A percentile compares a stretch with the other conserved stretches of the same genome.
Evolutionary conservation across 2,888 invertebrate genomes (phyloP).

Genomic region (Phytoseiulus persimilis): DNA sequence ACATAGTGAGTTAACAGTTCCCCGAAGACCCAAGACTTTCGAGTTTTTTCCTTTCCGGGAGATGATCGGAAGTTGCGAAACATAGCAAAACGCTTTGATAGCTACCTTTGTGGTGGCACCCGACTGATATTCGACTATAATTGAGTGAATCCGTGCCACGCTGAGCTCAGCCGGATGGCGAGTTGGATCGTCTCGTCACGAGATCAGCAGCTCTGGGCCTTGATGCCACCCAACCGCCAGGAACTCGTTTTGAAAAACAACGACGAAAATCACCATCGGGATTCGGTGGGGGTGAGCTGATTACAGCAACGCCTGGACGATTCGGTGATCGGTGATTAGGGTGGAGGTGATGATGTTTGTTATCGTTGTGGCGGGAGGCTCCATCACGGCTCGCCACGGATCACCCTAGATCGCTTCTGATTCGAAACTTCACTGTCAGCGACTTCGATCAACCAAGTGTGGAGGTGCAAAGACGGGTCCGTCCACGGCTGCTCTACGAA

Average conservation of each 20-base stretch:
- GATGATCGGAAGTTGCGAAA: not conserved
- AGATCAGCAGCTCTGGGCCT: not conserved
- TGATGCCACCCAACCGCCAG: not conserved
- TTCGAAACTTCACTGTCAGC: too few species aligned
- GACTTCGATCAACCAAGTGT: not conserved
- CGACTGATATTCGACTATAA: not conserved
- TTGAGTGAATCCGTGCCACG: not conserved
- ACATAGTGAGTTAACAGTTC: not conserved
- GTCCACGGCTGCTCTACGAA: not conserved
- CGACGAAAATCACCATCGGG: not conserved
- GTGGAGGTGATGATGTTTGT: too few species aligned
- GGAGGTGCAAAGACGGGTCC: not conserved
- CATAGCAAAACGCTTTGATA: not conserved
- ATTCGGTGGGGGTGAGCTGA: not conserved
- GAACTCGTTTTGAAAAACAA: not conserved
- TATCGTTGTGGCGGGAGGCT: too few species aligned
- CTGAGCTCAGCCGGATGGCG: not conserved
- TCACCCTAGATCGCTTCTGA: too few species aligned
- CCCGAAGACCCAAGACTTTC: too few species aligned
- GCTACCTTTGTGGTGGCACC: not conserved
- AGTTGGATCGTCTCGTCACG: not conserved
- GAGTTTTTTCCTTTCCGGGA: not conserved
- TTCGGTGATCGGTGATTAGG: too few species aligned
- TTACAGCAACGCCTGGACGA: too few species aligned
- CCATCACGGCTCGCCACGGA: too few species aligned